phyloP scores from a whole-genome alignment of 2,797 vertebrate species.

The Moxostoma hubbsi region DNA sequence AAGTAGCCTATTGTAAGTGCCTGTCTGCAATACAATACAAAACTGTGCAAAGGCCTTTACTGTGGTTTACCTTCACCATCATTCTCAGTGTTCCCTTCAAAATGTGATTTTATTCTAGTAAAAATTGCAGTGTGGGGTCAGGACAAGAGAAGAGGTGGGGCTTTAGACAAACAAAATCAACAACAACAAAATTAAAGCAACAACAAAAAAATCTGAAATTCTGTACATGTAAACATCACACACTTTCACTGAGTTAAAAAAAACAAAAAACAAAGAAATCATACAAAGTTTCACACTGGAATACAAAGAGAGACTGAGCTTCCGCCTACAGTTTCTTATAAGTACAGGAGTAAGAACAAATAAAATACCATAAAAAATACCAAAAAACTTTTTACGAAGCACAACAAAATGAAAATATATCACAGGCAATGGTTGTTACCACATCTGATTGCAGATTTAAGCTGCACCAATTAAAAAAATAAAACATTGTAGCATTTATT shows the following conservation, averaged over 20 bases:
- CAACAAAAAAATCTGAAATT: constrained; percentile 77
- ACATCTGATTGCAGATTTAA: constrained; percentile 75
- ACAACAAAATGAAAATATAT: constrained; percentile 81
- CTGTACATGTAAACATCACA: constrained; percentile 99
- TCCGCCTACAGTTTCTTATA: constrained; percentile 83
- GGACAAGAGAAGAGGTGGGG: constrained; percentile 34
- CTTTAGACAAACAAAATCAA: constrained; percentile 46
- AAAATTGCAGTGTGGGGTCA: constrained; percentile 42
- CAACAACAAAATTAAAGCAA: constrained; percentile 59
- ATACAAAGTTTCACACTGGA: constrained; percentile 99
- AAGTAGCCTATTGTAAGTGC: constrained; percentile 15
- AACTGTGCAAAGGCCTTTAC: constrained; percentile 61
- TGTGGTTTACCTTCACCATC: constrained; percentile 54
- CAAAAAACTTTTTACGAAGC: constrained; percentile 71
- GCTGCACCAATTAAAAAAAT: constrained; percentile 79
- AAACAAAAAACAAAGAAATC: constrained; percentile 93
- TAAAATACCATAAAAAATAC: constrained; percentile 77
- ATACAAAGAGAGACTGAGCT: constrained; percentile 90
- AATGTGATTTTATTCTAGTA: constrained; percentile 41
- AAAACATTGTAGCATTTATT: constrained; percentile 74
- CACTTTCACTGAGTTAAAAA: constrained; percentile 99
- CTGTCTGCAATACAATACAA: constrained; percentile 12
- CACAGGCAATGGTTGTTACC: constrained; percentile 82
- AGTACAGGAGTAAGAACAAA: constrained; percentile 80
- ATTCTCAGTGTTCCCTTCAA: constrained; percentile 31